Conservation (phyloP, 2,113 vertebrate species). For the Gracilinanus agilis region DNA sequence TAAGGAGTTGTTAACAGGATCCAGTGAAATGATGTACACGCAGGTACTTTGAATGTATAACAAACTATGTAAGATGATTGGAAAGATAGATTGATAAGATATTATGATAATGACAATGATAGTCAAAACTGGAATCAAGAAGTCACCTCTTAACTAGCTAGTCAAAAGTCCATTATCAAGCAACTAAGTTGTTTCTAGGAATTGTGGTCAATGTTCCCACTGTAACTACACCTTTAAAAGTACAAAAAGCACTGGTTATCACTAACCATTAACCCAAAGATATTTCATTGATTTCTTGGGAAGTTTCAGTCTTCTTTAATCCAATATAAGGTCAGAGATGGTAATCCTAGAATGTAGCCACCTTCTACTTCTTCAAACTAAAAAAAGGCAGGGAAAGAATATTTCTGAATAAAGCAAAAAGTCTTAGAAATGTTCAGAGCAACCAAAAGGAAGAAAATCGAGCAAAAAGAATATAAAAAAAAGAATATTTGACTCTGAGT, state of each 20-base stretch:
- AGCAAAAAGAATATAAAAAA: conserved; percentile 55
- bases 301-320: background rate
- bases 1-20: background rate
- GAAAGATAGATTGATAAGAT: background rate
- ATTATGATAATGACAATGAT: background rate
- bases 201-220: background rate
- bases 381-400: background rate
- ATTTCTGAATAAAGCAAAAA: conserved; percentile 38
- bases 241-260: background rate
- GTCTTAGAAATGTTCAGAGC: background rate
- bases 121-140: background rate
- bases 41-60: background rate
- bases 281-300: background rate
- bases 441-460: background rate
- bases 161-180: background rate
- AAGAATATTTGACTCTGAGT: conserved; percentile 70
- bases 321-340: background rate
- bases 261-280: background rate
- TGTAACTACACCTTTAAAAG: background rate
- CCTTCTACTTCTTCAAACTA: background rate
- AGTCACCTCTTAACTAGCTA: background rate
- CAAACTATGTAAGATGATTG: background rate
- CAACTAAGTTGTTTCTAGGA: background rate
- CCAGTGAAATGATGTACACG: background rate
- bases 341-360: background rate